Conservation (phyloP, 2,888 invertebrate genomes). For the Andrena bucephala region DNA sequence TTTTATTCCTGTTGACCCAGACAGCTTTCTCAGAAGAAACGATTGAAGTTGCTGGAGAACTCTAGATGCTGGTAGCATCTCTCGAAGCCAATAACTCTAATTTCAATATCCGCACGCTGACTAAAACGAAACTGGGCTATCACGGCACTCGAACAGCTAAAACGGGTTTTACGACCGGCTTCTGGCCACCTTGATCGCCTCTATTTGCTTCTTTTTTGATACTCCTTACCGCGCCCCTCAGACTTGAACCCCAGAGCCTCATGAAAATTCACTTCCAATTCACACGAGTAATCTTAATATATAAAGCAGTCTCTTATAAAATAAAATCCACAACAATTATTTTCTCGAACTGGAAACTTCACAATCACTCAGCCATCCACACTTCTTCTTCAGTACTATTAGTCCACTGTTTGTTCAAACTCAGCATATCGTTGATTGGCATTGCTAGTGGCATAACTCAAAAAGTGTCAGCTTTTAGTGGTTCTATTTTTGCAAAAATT, state of each 20-base stretch:
- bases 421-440: too few species aligned
- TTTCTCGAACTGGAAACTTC: too few species aligned
- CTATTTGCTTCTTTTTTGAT: conserved; percentile 45
- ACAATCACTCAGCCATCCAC: too few species aligned
- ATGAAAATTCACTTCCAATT: conserved; percentile 47
- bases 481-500: too few species aligned
- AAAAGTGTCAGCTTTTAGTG: too few species aligned
- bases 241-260: conserved; percentile 16
- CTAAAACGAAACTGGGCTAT: conserved; percentile 68
- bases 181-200: conserved; percentile 55
- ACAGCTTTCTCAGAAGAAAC: neutral
- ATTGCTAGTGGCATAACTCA: too few species aligned
- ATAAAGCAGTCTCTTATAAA: too few species aligned
- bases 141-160: conserved; percentile 67
- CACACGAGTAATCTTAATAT: too few species aligned
- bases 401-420: too few species aligned
- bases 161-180: conserved; percentile 70
- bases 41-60: neutral
- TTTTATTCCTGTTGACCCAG: neutral
- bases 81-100: conserved; percentile 44
- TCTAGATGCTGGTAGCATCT: conserved; percentile 4
- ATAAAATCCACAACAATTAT: too few species aligned
- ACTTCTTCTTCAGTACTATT: too few species aligned
- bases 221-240: conserved; percentile 26
- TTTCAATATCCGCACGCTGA: conserved; percentile 57